These are phyloP conservation scores for Tapirus terrestris DNA, from an alignment of 2,113 vertebrate species.

Conservation along the genomic window DNA sequence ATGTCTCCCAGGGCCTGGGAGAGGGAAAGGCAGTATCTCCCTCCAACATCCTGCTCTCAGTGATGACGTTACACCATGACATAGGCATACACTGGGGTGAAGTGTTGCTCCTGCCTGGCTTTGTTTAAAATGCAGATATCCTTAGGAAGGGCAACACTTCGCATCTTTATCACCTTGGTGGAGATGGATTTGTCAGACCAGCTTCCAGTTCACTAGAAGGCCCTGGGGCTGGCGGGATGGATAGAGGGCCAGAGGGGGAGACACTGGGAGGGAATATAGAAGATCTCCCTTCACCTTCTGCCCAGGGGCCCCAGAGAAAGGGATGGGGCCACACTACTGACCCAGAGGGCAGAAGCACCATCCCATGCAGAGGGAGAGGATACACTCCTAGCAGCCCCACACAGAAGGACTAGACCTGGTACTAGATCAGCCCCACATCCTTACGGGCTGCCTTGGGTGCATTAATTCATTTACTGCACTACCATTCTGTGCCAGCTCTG, in stretches of 20 bases:
- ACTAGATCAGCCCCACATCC: neutral
- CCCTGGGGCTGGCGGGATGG: neutral
- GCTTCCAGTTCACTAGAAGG: neutral
- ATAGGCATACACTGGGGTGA: neutral
- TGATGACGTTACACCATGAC: neutral
- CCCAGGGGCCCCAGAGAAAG: neutral
- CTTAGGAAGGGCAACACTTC: no score
- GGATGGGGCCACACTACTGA: neutral
- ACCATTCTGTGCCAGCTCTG: neutral
- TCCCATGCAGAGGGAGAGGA: accelerated
- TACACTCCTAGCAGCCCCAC: accelerated
- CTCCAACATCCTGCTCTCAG: neutral
- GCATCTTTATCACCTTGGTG: no score
- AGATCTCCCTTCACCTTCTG: neutral
- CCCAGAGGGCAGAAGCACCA: accelerated
- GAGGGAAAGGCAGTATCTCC: neutral
- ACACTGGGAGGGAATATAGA: neutral
- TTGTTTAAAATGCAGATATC: neutral
- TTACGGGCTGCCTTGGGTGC: neutral
- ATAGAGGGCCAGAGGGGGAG: neutral
- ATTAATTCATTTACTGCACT: neutral
- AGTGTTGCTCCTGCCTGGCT: neutral
- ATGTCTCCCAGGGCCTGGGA: neutral
- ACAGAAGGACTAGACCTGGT: neutral
- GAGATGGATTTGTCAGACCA: no score